Conservation (phyloP, 2,797 vertebrate species). For the Peromyscus eremicus region DNA sequence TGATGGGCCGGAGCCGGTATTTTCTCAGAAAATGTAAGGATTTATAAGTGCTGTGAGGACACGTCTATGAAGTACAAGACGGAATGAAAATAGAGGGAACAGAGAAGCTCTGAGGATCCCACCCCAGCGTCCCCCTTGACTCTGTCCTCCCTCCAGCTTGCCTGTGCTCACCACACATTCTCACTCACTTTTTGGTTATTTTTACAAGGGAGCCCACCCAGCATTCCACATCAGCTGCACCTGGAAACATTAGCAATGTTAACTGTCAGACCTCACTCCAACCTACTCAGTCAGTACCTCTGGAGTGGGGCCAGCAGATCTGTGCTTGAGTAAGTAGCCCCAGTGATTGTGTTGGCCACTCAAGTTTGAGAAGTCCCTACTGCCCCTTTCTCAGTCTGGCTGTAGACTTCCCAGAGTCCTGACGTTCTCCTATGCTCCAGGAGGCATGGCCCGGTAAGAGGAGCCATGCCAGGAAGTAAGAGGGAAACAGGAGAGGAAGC, state of each 20-base stretch:
- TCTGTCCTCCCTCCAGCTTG: neutral
- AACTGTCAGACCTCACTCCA: neutral
- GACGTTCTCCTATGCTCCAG: neutral
- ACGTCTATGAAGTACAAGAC: neutral
- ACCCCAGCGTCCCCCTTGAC: too few relatives aligned
- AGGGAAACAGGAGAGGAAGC: neutral
- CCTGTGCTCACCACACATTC: neutral
- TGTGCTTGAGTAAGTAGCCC: neutral
- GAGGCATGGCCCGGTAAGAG: neutral
- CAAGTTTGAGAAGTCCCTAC: neutral
- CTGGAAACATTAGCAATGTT: neutral
- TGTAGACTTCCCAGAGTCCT: neutral
- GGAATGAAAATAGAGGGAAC: neutral
- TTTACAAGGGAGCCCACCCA: neutral
- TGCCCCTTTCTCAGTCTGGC: neutral
- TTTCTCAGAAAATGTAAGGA: neutral
- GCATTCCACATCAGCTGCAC: neutral
- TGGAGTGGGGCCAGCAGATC: neutral
- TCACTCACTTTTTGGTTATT: neutral
- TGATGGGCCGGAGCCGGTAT: neutral
- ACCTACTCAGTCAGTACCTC: neutral
- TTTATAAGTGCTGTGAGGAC: neutral
- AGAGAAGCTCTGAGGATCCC: neutral
- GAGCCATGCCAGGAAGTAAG: neutral
- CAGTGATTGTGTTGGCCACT: neutral